Conservation (phyloP, 2,797 vertebrate genomes). For the Propithecus deckenii region DNA sequence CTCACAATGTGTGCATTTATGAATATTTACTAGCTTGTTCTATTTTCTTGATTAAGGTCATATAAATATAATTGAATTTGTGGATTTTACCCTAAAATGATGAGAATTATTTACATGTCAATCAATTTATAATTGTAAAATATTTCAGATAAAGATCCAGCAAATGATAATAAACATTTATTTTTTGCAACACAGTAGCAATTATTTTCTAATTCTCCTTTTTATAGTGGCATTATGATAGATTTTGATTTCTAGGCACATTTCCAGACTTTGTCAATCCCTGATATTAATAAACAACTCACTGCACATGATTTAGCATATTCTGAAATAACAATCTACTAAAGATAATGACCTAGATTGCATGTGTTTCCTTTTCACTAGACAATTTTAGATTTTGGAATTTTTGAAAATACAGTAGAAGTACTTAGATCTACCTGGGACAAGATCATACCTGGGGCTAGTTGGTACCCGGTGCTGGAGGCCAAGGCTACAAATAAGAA, state of each 20-base stretch:
- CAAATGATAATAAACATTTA: constrained; percentile 37
- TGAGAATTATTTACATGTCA: constrained; percentile 4
- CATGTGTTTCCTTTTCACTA: not conserved
- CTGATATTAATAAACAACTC: constrained; percentile 33
- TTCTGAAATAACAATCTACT: constrained; percentile 54
- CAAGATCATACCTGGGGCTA: not conserved
- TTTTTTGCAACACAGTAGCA: constrained; percentile 31
- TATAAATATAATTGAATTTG: not conserved
- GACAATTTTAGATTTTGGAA: constrained; percentile 23
- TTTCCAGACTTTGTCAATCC: constrained; percentile 50
- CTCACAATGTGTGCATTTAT: not conserved
- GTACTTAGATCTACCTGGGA: not conserved
- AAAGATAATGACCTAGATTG: constrained; percentile 65
- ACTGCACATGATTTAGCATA: constrained; percentile 9
- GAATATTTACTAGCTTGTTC: not conserved
- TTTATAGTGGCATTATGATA: constrained; percentile 37
- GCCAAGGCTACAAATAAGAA: not conserved
- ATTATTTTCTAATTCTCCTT: constrained; percentile 46
- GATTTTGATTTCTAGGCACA: constrained; percentile 59
- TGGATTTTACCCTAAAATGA: not conserved
- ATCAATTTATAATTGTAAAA: constrained; percentile 24
- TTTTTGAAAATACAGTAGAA: not conserved
- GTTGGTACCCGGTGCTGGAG: not conserved
- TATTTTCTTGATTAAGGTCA: not conserved
- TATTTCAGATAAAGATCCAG: constrained; percentile 49